These are phyloP conservation scores for Drosophila paracracens DNA, from an alignment of 2,888 invertebrate genomes.

Conservation along the genomic window DNA sequence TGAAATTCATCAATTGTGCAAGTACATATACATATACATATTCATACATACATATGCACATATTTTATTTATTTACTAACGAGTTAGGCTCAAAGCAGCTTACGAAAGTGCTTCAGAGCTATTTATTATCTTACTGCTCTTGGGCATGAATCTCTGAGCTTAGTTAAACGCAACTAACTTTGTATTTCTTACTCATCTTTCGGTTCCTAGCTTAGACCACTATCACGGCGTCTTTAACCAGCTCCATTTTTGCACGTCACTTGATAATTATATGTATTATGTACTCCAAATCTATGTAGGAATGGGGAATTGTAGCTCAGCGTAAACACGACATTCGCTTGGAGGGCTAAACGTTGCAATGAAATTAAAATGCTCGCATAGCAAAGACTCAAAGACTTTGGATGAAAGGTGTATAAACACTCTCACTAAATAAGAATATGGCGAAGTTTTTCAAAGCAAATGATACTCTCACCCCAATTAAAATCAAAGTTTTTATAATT, in stretches of 20 bases:
- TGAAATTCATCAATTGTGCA: slow-evolving; percentile 9
- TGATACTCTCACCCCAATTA: slow-evolving; percentile 23
- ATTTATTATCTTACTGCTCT: neutral
- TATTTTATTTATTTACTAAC: neutral
- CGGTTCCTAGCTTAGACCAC: no score
- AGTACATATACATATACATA: neutral
- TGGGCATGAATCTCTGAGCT: no score
- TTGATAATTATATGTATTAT: slow-evolving; percentile 8
- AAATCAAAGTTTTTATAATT: slow-evolving; percentile 4
- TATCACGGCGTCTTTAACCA: slow-evolving; percentile 23
- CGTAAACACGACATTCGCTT: slow-evolving; percentile 68
- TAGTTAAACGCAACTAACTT: no score
- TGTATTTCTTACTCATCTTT: no score
- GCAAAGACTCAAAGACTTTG: slow-evolving; percentile 35
- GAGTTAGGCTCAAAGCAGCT: neutral
- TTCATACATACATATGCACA: neutral
- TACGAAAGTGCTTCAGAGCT: neutral
- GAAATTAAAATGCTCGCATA: slow-evolving; percentile 44
- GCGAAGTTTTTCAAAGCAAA: slow-evolving; percentile 15
- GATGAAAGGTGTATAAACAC: slow-evolving; percentile 63
- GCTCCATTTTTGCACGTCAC: slow-evolving; percentile 58
- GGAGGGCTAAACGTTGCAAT: slow-evolving; percentile 59
- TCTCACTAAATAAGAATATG: slow-evolving; percentile 25
- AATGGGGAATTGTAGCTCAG: slow-evolving; percentile 14
- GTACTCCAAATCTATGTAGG: neutral